phyloP scores from a whole-genome alignment of 2,113 vertebrate species.

The Acanthisitta chloris region DNA sequence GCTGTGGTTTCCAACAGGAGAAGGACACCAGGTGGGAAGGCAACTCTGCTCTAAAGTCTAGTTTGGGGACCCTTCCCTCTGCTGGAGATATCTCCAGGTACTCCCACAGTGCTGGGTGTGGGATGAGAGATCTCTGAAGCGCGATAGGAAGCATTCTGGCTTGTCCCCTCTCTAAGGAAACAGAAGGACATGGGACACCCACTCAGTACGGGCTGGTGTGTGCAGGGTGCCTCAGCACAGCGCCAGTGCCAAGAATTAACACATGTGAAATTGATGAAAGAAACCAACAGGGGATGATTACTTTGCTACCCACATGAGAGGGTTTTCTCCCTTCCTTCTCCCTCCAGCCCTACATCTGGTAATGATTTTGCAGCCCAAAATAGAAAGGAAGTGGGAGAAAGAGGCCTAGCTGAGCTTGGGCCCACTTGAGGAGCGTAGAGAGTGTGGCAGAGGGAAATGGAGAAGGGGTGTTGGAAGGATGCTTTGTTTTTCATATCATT shows the following conservation, averaged over 20 bases:
- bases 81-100: neutral
- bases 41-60: neutral
- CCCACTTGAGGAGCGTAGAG: neutral
- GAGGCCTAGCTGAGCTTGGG: neutral
- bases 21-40: neutral
- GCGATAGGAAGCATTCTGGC: accelerated
- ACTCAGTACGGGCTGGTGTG: neutral
- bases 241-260: neutral
- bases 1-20: neutral
- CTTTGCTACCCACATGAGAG: neutral
- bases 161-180: neutral
- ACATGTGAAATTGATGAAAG: neutral
- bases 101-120: neutral
- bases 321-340: neutral
- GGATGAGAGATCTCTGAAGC: neutral
- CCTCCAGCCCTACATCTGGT: neutral
- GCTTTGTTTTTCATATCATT: neutral
- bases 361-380: slow-evolving; percentile 13
- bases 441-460: neutral
- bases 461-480: neutral
- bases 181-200: neutral
- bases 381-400: neutral
- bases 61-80: neutral
- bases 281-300: neutral
- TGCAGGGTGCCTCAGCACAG: neutral